Percentiles rank a stretch among this genome's conserved stretches.
These are phyloP conservation scores for Venturia canescens DNA, from an alignment of 1,140 invertebrate genomes.

Conservation along the genomic window DNA sequence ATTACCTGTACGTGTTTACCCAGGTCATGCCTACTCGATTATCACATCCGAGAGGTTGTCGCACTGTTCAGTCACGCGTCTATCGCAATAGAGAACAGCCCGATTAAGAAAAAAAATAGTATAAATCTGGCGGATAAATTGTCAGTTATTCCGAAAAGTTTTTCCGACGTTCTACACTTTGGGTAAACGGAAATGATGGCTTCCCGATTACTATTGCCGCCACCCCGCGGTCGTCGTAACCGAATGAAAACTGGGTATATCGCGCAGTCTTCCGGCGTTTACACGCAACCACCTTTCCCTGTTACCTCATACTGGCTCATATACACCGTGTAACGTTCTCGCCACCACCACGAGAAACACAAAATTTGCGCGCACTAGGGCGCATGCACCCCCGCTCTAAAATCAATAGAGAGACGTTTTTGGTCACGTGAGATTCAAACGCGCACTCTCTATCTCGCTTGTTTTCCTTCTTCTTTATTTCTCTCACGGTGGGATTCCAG, in stretches of 20 bases:
- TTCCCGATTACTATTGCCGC: conserved; percentile 36
- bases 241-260: conserved; percentile 14
- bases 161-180: background rate
- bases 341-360: conserved; percentile 5
- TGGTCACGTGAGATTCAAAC: conserved; percentile 69
- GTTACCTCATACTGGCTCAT: background rate
- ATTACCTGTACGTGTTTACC: conserved; percentile 25
- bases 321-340: background rate
- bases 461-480: background rate
- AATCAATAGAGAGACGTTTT: conserved; percentile 68
- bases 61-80: background rate
- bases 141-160: background rate
- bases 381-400: conserved; percentile 66
- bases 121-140: no score
- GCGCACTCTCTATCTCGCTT: background rate
- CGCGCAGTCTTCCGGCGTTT: conserved; percentile 27
- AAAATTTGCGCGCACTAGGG: conserved; percentile 56
- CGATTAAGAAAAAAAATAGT: background rate
- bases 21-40: conserved; percentile 7
- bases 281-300: conserved; percentile 15
- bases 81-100: background rate
- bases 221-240: conserved; percentile 28
- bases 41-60: conserved; percentile 10
- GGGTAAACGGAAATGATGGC: conserved; percentile 7
- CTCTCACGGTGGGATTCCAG: no score